These are phyloP conservation scores for Pleuronectes platessa DNA, from an alignment of 2,113 vertebrate species.

Conservation along the genomic window DNA sequence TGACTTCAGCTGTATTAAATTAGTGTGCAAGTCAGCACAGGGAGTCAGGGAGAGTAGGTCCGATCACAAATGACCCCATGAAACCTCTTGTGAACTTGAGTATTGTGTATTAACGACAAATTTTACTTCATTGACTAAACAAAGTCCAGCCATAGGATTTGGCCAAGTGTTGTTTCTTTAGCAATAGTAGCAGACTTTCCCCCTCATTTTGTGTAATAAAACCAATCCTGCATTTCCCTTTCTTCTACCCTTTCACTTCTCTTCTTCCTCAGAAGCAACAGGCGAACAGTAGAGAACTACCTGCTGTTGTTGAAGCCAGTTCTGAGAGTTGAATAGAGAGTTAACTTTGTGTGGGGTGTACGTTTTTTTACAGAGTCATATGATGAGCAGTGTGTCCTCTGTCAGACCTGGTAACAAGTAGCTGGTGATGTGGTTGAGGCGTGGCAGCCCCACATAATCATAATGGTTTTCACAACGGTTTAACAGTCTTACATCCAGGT, in stretches of 20 bases:
- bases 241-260: background rate
- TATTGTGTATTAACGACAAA: too few species aligned
- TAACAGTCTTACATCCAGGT: slow-evolving; percentile 4
- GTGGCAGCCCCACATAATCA: background rate
- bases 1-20: too few species aligned
- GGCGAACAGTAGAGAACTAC: background rate
- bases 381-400: slow-evolving; percentile 14
- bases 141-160: too few species aligned
- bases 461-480: slow-evolving; percentile 12
- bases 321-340: background rate
- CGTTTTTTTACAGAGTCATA: slow-evolving; percentile 28
- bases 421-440: background rate
- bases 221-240: background rate
- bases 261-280: slow-evolving; percentile 21
- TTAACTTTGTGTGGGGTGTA: background rate
- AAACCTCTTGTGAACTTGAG: too few species aligned
- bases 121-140: too few species aligned
- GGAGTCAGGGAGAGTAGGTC: too few species aligned
- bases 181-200: too few species aligned
- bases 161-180: too few species aligned
- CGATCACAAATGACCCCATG: too few species aligned
- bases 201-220: background rate
- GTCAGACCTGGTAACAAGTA: slow-evolving; percentile 44
- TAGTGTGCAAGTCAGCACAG: too few species aligned
- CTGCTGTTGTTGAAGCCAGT: background rate